phyloP scores from a whole-genome alignment of 2,113 vertebrate species.

The Hippocampus mohnikei region DNA sequence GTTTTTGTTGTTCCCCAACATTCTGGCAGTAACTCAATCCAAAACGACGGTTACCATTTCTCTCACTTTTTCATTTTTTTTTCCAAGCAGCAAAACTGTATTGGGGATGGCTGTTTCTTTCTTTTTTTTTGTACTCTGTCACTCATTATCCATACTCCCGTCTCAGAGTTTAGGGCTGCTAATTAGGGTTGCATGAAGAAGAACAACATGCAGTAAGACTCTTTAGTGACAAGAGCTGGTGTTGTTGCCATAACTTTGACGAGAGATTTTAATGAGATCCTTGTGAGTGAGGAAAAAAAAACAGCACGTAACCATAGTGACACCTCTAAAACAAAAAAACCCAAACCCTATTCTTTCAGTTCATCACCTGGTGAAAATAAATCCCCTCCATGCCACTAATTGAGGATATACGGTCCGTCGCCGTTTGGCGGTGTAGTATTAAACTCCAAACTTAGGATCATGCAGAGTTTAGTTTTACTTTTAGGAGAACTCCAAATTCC shows the following conservation, averaged over 20 bases:
- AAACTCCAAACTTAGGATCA: too few species aligned
- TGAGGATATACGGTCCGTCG: neutral
- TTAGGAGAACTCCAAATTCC: too few species aligned
- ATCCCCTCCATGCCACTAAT: neutral
- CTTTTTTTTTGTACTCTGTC: slow-evolving; percentile 14
- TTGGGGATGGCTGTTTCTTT: slow-evolving; percentile 18
- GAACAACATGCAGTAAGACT: slow-evolving; percentile 1
- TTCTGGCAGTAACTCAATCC: slow-evolving; percentile 6
- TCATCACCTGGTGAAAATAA: neutral
- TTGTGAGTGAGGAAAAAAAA: slow-evolving; percentile 9
- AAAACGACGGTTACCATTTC: slow-evolving; percentile 14
- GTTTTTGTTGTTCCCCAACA: slow-evolving; percentile 4
- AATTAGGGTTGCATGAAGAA: slow-evolving; percentile 11
- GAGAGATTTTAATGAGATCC: slow-evolving; percentile 26
- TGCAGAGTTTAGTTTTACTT: too few species aligned
- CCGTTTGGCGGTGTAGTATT: too few species aligned
- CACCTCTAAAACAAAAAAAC: neutral
- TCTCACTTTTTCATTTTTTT: neutral
- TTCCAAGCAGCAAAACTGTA: neutral
- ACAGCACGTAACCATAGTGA: neutral
- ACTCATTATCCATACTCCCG: slow-evolving; percentile 7
- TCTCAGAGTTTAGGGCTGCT: slow-evolving; percentile 9
- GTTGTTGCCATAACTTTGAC: slow-evolving; percentile 9
- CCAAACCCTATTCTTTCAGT: neutral
- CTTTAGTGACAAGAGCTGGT: slow-evolving; percentile 15